phyloP scores from a whole-genome alignment of 2,888 invertebrate genomes.

The Macrosiphum euphorbiae region DNA sequence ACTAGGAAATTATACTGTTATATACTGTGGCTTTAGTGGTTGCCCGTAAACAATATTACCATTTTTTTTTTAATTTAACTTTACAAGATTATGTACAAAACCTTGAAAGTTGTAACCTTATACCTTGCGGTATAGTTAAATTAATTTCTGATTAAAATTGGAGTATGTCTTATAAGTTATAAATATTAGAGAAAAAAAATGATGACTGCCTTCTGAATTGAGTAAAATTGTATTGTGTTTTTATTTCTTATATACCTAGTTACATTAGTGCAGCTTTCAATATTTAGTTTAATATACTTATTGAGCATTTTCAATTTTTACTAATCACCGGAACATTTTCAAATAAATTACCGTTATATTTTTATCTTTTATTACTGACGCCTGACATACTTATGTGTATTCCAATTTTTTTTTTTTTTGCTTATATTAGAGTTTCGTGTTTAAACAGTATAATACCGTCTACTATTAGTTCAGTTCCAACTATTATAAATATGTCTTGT shows the following conservation, averaged over 20 bases:
- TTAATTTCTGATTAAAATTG: slow-evolving; percentile 30
- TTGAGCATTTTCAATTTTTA: neutral
- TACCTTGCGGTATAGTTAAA: neutral
- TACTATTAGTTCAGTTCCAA: neutral
- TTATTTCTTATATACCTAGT: neutral
- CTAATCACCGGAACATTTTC: neutral
- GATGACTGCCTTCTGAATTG: neutral
- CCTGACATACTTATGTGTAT: neutral
- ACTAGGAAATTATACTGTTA: slow-evolving; percentile 19
- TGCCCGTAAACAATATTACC: neutral
- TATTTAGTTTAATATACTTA: neutral
- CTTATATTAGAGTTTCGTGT: neutral
- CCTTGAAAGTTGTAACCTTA: slow-evolving; percentile 16
- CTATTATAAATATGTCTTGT: neutral
- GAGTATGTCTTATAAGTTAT: neutral
- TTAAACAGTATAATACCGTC: neutral
- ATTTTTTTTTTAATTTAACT: neutral
- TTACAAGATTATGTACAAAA: neutral
- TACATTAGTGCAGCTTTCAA: neutral
- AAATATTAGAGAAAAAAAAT: neutral
- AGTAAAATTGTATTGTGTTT: neutral
- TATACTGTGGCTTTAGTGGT: slow-evolving; percentile 18
- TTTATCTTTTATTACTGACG: neutral
- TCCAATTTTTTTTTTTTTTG: neutral
- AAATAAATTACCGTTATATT: neutral